These are phyloP conservation scores for Enteromius radiatus DNA, from an alignment of 2,797 vertebrate species.

Conservation along the genomic window DNA sequence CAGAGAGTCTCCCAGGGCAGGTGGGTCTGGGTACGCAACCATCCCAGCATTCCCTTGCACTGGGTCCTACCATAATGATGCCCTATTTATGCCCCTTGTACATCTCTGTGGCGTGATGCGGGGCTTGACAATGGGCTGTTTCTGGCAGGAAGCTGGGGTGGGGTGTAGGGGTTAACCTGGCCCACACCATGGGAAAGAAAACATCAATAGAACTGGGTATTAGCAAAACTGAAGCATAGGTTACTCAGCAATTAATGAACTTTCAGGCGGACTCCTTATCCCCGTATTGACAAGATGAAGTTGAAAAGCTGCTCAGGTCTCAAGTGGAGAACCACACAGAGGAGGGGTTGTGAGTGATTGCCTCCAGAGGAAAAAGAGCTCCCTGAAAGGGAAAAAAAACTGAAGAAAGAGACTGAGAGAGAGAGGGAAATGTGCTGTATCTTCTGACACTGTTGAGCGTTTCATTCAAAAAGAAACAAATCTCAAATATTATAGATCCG, in stretches of 20 bases:
- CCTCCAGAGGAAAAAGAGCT: slow-evolving; percentile 46
- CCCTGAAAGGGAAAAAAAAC: slow-evolving; percentile 63
- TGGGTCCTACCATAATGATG: slow-evolving; percentile 47
- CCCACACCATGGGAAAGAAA: slow-evolving; percentile 69
- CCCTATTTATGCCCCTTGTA: slow-evolving; percentile 41
- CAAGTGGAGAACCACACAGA: slow-evolving; percentile 59
- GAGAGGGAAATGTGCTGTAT: slow-evolving; percentile 60
- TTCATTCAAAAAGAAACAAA: neutral
- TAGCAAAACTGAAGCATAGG: slow-evolving; percentile 68
- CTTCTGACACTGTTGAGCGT: slow-evolving; percentile 58
- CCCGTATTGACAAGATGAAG: slow-evolving; percentile 72
- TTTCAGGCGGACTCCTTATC: slow-evolving; percentile 72
- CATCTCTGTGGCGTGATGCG: slow-evolving; percentile 43
- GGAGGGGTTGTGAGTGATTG: slow-evolving; percentile 26
- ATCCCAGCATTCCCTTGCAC: slow-evolving; percentile 60
- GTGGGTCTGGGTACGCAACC: slow-evolving; percentile 69
- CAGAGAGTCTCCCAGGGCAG: slow-evolving; percentile 73
- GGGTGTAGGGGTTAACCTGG: slow-evolving; percentile 63
- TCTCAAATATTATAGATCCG: neutral
- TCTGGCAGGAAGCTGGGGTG: slow-evolving; percentile 45
- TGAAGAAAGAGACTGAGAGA: slow-evolving; percentile 26
- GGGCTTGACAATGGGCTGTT: slow-evolving; percentile 50
- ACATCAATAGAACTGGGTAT: slow-evolving; percentile 72
- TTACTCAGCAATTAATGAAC: slow-evolving; percentile 76
- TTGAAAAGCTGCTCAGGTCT: slow-evolving; percentile 65